These are phyloP conservation scores for Orcinus orca DNA, from an alignment of 2,113 vertebrate genomes.

Conservation along the genomic window DNA sequence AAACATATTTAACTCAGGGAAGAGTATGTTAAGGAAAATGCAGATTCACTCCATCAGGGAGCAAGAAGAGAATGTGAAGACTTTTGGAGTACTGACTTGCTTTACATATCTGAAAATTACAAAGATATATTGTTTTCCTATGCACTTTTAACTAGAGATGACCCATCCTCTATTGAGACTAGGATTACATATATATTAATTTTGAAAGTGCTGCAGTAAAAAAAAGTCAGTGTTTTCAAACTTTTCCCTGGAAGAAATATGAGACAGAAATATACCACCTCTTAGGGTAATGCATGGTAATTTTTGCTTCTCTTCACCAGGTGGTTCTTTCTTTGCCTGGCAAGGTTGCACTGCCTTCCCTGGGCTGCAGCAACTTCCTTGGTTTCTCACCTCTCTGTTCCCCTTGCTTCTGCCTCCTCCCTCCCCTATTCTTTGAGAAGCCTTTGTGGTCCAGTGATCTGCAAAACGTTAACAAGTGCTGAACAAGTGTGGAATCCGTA, in stretches of 20 bases:
- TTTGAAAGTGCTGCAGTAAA: neutral
- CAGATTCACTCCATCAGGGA: neutral
- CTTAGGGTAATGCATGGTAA: neutral
- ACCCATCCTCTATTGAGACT: neutral
- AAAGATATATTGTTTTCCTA: neutral
- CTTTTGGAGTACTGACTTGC: neutral
- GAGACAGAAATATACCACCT: neutral
- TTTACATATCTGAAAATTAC: neutral
- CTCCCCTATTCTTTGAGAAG: neutral
- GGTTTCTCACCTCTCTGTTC: neutral
- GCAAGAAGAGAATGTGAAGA: neutral
- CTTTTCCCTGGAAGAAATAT: neutral
- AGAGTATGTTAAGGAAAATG: neutral
- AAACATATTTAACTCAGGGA: neutral
- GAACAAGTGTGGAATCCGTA: constrained; percentile 60
- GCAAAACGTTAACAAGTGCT: constrained; percentile 47
- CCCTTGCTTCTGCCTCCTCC: neutral
- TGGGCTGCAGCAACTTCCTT: neutral
- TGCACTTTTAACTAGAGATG: neutral
- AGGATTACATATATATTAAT: neutral
- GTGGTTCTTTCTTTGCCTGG: neutral
- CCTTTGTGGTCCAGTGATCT: constrained; percentile 16
- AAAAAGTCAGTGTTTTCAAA: neutral
- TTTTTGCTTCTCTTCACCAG: neutral
- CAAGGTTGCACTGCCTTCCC: neutral